Evolutionary conservation across 2,797 vertebrate species (phyloP), one percentile per base, ranked within the genome.

Genomic region (Lepilemur septentrionalis): DNA sequence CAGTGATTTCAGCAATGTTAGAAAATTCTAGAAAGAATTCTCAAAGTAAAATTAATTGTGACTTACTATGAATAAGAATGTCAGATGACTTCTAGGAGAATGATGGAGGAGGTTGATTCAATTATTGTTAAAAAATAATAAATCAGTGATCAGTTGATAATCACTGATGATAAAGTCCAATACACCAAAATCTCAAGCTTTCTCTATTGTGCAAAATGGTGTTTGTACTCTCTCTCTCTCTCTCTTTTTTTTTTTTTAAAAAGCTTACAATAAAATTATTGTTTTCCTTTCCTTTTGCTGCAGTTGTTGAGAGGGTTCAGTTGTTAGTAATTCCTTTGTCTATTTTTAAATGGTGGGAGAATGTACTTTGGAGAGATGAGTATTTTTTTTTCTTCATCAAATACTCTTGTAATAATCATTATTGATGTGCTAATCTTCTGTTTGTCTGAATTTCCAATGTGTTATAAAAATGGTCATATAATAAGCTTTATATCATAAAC

Each of bases 271-370:
- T 46, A 25, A 73, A 80, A 46, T 63, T 30, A 80, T 57, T 81
- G 20, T 73, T 91, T 94, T 8, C 41, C 93, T 88, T 65, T 75
- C 10, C 20, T 81, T 88, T 80, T 50, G 32, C 43, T 75, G 32
- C 6, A 86, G 2, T 81, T 50, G 35, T 80, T 69, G 43, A 82
- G 57, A 83, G 35, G 15, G 9, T 89, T 94, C 35, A 38, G 50
- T 86, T 94, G 63, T 35, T 91, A 92, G 81, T 65, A 81, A 96
- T 94, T 13, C 18, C 59, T 93, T 93, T 73, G 13, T 83, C 84
- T 89, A 52, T 96, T 97, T 96, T 95, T 92, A 96, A 97, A 72
- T 32, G 69, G 14, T 93, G 41, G 76, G 41, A 95, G 13, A 91
- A 72, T 87, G 32, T 76, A 10, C 73, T 91, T 92, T 52, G 38